Conservation (phyloP, 2,113 vertebrate species). For the Chaetodon trifascialis region DNA sequence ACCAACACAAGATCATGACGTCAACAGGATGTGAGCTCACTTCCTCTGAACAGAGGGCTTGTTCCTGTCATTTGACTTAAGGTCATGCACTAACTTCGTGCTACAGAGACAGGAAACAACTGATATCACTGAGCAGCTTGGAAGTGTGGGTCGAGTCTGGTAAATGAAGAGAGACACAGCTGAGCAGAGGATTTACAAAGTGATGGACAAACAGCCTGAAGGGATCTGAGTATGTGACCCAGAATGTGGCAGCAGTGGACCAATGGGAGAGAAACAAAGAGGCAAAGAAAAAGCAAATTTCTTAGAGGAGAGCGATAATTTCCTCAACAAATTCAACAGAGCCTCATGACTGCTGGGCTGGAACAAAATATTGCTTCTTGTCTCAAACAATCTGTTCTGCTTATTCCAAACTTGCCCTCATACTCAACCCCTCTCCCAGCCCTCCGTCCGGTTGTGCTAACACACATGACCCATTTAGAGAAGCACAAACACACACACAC, state of each 20-base stretch:
- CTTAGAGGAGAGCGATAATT: slow-evolving; percentile 42
- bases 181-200: slow-evolving; percentile 9
- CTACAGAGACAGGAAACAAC: slow-evolving; percentile 18
- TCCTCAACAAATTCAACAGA: slow-evolving; percentile 55
- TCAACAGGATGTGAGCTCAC: slow-evolving; percentile 74
- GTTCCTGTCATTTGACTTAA: slow-evolving; percentile 66
- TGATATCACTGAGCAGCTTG: not conserved
- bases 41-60: slow-evolving; percentile 56
- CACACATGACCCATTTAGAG: slow-evolving; percentile 74
- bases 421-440: slow-evolving; percentile 52
- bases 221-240: slow-evolving; percentile 29
- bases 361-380: slow-evolving; percentile 52
- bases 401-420: slow-evolving; percentile 45
- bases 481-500: slow-evolving; percentile 14
- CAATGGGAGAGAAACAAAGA: not conserved
- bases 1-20: slow-evolving; percentile 34
- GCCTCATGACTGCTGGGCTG: slow-evolving; percentile 53
- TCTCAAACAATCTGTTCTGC: slow-evolving; percentile 64
- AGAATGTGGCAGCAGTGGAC: not conserved
- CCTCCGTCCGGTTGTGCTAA: slow-evolving; percentile 56
- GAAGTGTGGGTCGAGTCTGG: not conserved
- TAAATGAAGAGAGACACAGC: not conserved
- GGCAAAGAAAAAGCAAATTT: slow-evolving; percentile 21
- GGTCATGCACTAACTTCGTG: slow-evolving; percentile 39
- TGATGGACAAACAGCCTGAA: slow-evolving; percentile 12